Evolutionary conservation across 2,113 vertebrate genomes (phyloP).

Genomic region (Lepisosteus osseus): DNA sequence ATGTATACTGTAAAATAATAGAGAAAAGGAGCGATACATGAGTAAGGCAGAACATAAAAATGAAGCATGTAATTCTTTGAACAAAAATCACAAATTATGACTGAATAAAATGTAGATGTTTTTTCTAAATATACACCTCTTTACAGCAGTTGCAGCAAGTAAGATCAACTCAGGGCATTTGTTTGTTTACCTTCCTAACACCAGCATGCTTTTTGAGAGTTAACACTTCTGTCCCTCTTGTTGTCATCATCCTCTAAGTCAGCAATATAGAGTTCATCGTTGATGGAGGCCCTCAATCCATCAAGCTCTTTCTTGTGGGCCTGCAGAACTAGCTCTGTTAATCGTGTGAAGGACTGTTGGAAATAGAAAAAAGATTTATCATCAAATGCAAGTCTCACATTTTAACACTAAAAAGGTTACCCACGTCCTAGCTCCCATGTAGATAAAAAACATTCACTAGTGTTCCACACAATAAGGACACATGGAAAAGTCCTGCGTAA

Average conservation of each 20-base stretch:
- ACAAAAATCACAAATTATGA: background rate
- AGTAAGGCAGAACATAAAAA: background rate
- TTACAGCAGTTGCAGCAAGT: background rate
- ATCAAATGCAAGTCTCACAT: too few relatives aligned
- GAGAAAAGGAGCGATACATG: too few relatives aligned
- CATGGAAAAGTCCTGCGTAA: too few relatives aligned
- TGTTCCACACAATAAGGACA: too few relatives aligned
- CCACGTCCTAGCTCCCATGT: too few relatives aligned
- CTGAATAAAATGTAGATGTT: background rate
- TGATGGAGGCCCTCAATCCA: slow-evolving; percentile 66
- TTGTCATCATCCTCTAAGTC: slow-evolving; percentile 82
- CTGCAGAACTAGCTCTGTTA: slow-evolving; percentile 91
- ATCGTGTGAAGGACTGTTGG: slow-evolving; percentile 82
- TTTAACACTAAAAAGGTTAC: too few relatives aligned
- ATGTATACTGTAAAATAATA: too few relatives aligned
- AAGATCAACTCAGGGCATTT: background rate
- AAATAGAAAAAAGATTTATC: slow-evolving; percentile 11
- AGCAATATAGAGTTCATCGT: slow-evolving; percentile 68
- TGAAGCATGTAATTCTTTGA: slow-evolving; percentile 3
- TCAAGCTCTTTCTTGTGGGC: slow-evolving; percentile 92
- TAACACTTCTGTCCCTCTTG: slow-evolving; percentile 60
- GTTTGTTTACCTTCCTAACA: slow-evolving; percentile 68
- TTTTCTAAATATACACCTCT: background rate
- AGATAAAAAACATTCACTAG: too few relatives aligned
- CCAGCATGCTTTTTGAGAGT: slow-evolving; percentile 83